Evolutionary conservation across 2,888 invertebrate species (phyloP).

Genomic region (Acanthococcus lagerstroemiae): DNA sequence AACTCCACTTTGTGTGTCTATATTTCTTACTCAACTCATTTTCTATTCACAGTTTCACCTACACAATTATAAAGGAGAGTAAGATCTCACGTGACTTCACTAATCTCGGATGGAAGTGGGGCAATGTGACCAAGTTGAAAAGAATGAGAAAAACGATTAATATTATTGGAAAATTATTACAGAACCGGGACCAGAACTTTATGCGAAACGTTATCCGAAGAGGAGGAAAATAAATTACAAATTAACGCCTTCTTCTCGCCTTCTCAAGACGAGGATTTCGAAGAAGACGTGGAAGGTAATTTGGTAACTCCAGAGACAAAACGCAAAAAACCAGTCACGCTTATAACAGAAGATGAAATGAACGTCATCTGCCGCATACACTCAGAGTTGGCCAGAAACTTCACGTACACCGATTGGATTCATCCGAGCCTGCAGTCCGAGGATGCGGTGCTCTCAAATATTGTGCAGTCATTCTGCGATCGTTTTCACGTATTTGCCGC

Average conservation of each 20-base stretch:
- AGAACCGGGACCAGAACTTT: conserved; percentile 43
- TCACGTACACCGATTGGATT: conserved; percentile 51
- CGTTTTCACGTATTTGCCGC: conserved; percentile 52
- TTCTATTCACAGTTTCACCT: no score
- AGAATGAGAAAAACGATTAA: no score
- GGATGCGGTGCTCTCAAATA: background rate
- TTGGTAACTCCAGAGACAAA: conserved; percentile 37
- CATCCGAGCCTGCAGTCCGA: conserved; percentile 9
- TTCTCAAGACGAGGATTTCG: conserved; percentile 52
- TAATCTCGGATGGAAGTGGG: no score
- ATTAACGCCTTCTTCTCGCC: conserved; percentile 60
- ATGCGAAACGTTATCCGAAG: conserved; percentile 49
- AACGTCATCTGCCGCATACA: conserved; percentile 53
- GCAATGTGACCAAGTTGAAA: no score
- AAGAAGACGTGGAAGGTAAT: conserved; percentile 50
- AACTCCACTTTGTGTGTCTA: no score
- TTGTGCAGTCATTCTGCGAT: conserved; percentile 29
- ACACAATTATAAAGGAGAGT: no score
- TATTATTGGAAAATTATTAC: conserved; percentile 31
- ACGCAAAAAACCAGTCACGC: conserved; percentile 29
- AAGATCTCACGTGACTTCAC: no score
- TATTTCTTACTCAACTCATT: no score
- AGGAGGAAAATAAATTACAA: conserved; percentile 54
- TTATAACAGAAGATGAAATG: conserved; percentile 48
- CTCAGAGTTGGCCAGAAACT: conserved; percentile 49